Conservation (phyloP, 2,888 invertebrate species). For the Capitulum mitella region DNA sequence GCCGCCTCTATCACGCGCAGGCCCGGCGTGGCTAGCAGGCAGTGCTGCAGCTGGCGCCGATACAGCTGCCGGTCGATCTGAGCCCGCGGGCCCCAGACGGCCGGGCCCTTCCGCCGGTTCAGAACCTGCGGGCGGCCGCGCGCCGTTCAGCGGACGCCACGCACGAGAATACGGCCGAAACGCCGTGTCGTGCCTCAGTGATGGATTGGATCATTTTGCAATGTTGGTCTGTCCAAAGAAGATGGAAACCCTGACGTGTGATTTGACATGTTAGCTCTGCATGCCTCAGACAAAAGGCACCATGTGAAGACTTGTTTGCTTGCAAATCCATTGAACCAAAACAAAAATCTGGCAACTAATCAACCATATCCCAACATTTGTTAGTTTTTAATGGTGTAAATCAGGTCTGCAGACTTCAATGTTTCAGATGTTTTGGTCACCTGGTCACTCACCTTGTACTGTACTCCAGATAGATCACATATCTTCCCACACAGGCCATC, state of each 20-base stretch:
- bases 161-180: too few relatives aligned
- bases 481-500: slow-evolving; percentile 75
- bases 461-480: slow-evolving; percentile 71
- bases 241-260: too few relatives aligned
- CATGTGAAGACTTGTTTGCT: too few relatives aligned
- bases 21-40: slow-evolving; percentile 57
- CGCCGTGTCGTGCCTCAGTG: too few relatives aligned
- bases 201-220: too few relatives aligned
- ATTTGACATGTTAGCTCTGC: too few relatives aligned
- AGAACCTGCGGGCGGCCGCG: slow-evolving; percentile 49
- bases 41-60: slow-evolving; percentile 63
- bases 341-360: too few relatives aligned
- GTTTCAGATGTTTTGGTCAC: background rate
- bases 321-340: too few relatives aligned
- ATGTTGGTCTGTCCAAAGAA: too few relatives aligned
- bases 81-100: slow-evolving; percentile 80
- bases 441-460: slow-evolving; percentile 57
- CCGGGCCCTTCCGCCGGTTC: slow-evolving; percentile 74
- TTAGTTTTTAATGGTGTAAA: background rate
- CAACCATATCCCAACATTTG: too few relatives aligned
- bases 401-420: background rate
- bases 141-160: too few relatives aligned
- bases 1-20: slow-evolving; percentile 60
- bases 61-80: slow-evolving; percentile 78
- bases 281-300: too few relatives aligned